Conservation (phyloP, 2,113 vertebrate species). For the Pseudois nayaur region DNA sequence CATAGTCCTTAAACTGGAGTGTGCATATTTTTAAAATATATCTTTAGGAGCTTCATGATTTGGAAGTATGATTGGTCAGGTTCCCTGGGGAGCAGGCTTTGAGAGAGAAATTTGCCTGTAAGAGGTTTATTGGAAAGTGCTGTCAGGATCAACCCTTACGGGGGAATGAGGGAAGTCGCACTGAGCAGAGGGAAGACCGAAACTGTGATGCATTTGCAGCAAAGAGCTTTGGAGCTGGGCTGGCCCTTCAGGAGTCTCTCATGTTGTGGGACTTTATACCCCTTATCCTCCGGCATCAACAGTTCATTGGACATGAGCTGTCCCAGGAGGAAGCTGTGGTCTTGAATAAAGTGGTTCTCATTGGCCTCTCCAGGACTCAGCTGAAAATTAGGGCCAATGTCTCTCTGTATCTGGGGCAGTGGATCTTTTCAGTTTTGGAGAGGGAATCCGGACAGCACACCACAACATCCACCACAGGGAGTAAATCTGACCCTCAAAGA, state of each 20-base stretch:
- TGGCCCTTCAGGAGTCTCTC: neutral
- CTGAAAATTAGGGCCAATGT: neutral
- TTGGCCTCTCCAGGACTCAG: neutral
- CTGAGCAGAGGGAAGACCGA: neutral
- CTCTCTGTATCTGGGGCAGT: neutral
- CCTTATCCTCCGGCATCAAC: neutral
- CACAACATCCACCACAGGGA: neutral
- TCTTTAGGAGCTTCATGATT: neutral
- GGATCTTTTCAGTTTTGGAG: neutral
- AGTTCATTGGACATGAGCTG: neutral
- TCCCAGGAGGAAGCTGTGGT: neutral
- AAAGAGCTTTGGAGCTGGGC: neutral
- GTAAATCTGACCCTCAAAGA: neutral
- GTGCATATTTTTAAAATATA: neutral
- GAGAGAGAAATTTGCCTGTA: neutral
- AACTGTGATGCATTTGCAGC: neutral
- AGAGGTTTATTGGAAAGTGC: neutral
- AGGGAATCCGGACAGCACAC: neutral
- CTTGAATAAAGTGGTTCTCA: neutral
- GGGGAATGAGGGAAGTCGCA: neutral
- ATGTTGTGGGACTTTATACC: neutral
- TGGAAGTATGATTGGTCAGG: neutral
- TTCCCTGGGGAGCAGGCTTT: neutral
- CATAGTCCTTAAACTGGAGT: conserved; percentile 24
- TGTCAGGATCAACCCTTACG: neutral